Evolutionary conservation across 1,140 invertebrate species (phyloP), one percentile per base, ranked within the genome.

Genomic region (Bombyx mandarina): DNA sequence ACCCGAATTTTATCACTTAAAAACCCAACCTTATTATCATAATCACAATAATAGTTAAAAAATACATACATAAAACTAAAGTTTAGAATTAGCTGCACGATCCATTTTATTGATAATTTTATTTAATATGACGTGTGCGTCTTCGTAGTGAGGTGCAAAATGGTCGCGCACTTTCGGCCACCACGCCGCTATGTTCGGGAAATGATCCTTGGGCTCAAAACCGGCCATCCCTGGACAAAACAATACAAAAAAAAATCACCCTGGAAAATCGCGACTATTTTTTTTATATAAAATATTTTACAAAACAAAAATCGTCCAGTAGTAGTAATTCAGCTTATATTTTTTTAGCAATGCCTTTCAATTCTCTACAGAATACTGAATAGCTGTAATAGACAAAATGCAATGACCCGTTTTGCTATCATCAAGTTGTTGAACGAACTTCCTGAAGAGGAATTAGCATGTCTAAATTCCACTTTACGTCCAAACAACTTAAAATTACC

Each of bases 81-180:
- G 35, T 49, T 82, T 82, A n/a, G 79, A 63, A 8, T 35, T 5
- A 35, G 55, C 49, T 8, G 55, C 35, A 54, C 72, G 67, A 0
- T 52, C 22, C 35, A 74, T 58, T 55, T 82, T 80, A 5, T 61
- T 52, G 7, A 76, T 54, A 63, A 84, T 57, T 58, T 82, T 84
- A 57, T 83, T 81, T 0, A 86, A 9, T 1, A 77, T 71, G 7
- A 71, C 65, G 54, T 86, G 80, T 0, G 69, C 82, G 55, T 83
- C 80, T 35, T 81, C 74, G 53, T 83, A 86, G 51, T 76, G 55
- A 1, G 82, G 82, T 46, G 69, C 77, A 54, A 78, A 86, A 45
- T 82, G 61, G 1, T 70, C 43, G 26, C 59, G 70, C 0, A 83
- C 82, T 58, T 77, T 78, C 8, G 63, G 48, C 65, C 63, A 72